A percentile compares a stretch with the other conserved stretches of the same genome.
Conservation (phyloP, 2,888 invertebrate species). For the Peribatodes rhomboidaria region DNA sequence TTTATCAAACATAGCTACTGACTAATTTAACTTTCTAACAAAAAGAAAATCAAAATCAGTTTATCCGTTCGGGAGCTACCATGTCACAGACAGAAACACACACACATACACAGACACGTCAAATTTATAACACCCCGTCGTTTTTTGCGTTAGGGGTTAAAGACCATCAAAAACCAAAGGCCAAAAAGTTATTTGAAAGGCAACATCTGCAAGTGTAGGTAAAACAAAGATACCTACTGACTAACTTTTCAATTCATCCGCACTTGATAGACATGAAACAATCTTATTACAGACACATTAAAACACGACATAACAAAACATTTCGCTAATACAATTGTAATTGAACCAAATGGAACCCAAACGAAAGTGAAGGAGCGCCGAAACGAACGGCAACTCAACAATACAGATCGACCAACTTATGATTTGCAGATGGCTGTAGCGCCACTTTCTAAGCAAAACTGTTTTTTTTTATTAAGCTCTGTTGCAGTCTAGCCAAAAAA, state of each 20-base stretch:
- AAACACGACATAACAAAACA: slow-evolving; percentile 48
- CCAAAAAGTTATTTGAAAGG: slow-evolving; percentile 15
- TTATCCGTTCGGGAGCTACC: too few species aligned
- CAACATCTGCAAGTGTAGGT: slow-evolving; percentile 14
- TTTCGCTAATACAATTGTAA: slow-evolving; percentile 64
- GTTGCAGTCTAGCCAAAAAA: too few species aligned
- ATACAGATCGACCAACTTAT: slow-evolving; percentile 19
- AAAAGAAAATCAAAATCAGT: too few species aligned
- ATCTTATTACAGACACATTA: slow-evolving; percentile 44
- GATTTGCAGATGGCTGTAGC: slow-evolving; percentile 14
- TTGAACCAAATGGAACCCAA: slow-evolving; percentile 66
- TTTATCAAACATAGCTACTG: too few species aligned
- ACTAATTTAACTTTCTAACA: too few species aligned
- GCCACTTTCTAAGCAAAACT: slow-evolving; percentile 36
- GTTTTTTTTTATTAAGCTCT: too few species aligned
- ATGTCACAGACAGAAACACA: too few species aligned
- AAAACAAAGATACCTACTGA: slow-evolving; percentile 5
- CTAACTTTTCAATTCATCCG: slow-evolving; percentile 16
- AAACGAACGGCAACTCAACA: slow-evolving; percentile 30
- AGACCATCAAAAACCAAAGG: not conserved
- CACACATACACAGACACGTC: too few species aligned
- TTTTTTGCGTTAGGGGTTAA: too few species aligned
- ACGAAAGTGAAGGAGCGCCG: slow-evolving; percentile 67
- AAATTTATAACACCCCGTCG: too few species aligned
- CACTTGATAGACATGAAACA: slow-evolving; percentile 27